These are phyloP conservation scores for Montipora efflorescens DNA, from an alignment of 64 coral and sea anemone species.

Conservation along the genomic window DNA sequence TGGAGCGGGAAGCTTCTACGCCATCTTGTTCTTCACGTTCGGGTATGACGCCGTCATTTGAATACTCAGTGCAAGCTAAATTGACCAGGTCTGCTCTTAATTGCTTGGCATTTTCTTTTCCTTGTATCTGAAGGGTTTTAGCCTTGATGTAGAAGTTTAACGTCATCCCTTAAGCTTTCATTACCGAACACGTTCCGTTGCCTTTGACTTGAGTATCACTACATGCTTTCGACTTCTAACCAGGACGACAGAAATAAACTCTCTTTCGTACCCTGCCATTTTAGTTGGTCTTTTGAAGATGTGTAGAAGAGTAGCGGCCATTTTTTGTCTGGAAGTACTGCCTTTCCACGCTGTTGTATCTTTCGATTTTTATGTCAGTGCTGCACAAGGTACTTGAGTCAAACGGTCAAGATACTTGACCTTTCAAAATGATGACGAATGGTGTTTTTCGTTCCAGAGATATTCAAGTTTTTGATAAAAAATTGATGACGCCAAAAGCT, in stretches of 20 bases:
- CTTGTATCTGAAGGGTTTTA: too few species aligned
- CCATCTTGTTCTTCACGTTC: slow-evolving; percentile 26
- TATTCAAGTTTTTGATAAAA: too few species aligned
- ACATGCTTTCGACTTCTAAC: not conserved
- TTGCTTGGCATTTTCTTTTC: slow-evolving; percentile 38
- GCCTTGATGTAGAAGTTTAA: slow-evolving; percentile 11
- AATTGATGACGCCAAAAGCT: too few species aligned
- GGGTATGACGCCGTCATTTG: slow-evolving; percentile 16
- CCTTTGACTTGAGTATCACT: not conserved
- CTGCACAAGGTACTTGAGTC: too few species aligned
- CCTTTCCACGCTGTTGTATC: too few species aligned
- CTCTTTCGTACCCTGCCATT: not conserved
- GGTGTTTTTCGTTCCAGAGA: too few species aligned
- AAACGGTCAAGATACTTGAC: too few species aligned
- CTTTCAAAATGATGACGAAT: too few species aligned
- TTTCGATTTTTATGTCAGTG: too few species aligned
- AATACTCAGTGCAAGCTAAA: not conserved
- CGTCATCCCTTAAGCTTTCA: not conserved
- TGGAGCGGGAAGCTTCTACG: not conserved
- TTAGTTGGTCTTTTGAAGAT: not conserved
- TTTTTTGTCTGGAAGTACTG: too few species aligned
- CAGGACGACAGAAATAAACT: not conserved
- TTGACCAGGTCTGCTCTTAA: slow-evolving; percentile 7
- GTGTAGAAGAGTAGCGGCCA: too few species aligned
- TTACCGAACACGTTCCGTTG: too few species aligned